These are phyloP conservation scores for Galbula dea DNA, from an alignment of 2,113 vertebrate species.

Conservation along the genomic window DNA sequence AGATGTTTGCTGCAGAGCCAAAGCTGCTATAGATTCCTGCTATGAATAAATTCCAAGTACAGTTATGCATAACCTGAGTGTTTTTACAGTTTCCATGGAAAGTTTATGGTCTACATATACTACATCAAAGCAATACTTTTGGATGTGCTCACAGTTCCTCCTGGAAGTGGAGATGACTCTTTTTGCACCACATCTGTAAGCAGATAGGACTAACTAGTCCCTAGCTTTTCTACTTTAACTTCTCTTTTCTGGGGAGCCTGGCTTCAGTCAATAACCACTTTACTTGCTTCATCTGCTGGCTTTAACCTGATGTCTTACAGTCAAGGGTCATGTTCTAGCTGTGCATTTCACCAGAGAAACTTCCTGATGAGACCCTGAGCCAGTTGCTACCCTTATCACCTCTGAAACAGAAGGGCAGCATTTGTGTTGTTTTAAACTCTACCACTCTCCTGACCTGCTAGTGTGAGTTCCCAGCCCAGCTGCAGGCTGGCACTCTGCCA, in stretches of 20 bases:
- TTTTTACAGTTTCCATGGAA: not conserved
- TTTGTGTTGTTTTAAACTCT: not conserved
- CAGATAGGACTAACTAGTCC: not conserved
- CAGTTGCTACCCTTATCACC: not conserved
- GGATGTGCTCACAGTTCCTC: not conserved
- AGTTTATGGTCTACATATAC: not conserved
- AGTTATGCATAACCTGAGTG: not conserved
- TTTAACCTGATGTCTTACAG: not conserved
- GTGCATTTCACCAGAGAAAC: not conserved
- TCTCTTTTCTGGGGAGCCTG: not conserved
- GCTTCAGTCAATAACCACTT: not conserved
- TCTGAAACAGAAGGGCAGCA: not conserved
- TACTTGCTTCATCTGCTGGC: not conserved
- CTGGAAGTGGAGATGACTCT: not conserved
- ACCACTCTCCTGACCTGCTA: not conserved
- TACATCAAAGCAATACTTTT: not conserved
- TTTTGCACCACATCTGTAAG: not conserved
- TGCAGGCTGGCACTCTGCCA: not conserved
- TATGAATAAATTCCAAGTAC: not conserved
- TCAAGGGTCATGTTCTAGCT: not conserved
- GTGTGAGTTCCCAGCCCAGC: not conserved
- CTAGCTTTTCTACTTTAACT: not conserved
- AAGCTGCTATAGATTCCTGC: not conserved
- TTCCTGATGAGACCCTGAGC: not conserved
- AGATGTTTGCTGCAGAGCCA: not conserved